Evolutionary conservation across 2,797 vertebrate genomes (phyloP).

Genomic region (Sebastes iracundus): DNA sequence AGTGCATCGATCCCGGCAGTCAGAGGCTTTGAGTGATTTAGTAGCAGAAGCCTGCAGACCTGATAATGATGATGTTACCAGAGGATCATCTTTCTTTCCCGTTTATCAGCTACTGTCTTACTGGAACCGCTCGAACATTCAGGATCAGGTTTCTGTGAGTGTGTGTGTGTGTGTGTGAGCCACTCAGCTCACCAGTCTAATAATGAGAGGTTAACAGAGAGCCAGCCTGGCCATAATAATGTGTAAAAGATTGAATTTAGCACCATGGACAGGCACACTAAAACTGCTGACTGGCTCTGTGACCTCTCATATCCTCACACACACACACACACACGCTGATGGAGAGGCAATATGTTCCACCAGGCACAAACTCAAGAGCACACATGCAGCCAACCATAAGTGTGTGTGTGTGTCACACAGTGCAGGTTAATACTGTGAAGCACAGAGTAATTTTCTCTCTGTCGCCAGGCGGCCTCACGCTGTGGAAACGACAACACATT

Average conservation of each 20-base stretch:
- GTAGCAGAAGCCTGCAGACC: constrained; percentile 50
- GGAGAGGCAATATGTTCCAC: constrained; percentile 64
- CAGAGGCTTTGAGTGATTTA: constrained; percentile 51
- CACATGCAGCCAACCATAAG: constrained; percentile 44
- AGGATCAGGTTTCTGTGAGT: constrained; percentile 63
- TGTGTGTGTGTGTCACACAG: constrained; percentile 45
- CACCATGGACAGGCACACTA: constrained; percentile 64
- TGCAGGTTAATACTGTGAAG: constrained; percentile 71
- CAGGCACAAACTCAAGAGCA: constrained; percentile 50
- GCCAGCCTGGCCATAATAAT: constrained; percentile 66
- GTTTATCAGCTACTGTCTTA: constrained; percentile 74
- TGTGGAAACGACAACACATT: constrained; percentile 75
- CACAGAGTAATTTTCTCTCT: constrained; percentile 71
- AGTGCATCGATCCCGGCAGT: constrained; percentile 56
- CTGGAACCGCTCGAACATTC: constrained; percentile 67
- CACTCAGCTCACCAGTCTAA: constrained; percentile 54
- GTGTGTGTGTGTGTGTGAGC: not conserved
- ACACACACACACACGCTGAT: constrained; percentile 39
- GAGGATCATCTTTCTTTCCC: constrained; percentile 78
- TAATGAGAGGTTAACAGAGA: constrained; percentile 72
- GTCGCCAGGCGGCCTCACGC: constrained; percentile 62
- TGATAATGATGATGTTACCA: constrained; percentile 77
- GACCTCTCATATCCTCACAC: constrained; percentile 55
- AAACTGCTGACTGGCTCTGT: constrained; percentile 73
- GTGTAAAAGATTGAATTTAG: constrained; percentile 79